Percentiles rank a stretch among this genome's conserved stretches.
Evolutionary conservation across 2,113 vertebrate genomes (phyloP).

Genomic region (Apteryx owenii): DNA sequence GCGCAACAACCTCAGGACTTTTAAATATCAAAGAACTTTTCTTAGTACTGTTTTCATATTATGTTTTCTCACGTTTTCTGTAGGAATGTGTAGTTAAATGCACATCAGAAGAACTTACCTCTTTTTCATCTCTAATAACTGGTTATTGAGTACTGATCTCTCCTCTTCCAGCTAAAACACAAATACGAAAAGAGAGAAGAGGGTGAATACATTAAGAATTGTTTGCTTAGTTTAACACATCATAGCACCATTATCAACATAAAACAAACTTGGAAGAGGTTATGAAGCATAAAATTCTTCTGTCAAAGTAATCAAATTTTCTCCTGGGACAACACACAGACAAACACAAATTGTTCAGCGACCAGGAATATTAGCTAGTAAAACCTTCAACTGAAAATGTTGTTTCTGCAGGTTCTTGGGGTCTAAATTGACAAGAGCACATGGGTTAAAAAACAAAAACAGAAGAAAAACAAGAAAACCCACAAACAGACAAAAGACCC

Average conservation of each 20-base stretch:
- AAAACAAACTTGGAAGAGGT: background rate
- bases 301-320: background rate
- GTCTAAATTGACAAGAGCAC: background rate
- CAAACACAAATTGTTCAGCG: background rate
- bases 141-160: constrained; percentile 89
- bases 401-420: background rate
- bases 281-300: background rate
- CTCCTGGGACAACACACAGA: background rate
- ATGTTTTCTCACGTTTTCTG: background rate
- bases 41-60: background rate
- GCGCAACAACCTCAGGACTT: background rate
- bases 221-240: background rate
- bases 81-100: background rate
- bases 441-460: background rate
- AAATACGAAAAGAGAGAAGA: background rate
- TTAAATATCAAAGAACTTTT: background rate
- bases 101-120: constrained; percentile 81
- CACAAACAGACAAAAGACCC: background rate
- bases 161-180: constrained; percentile 88
- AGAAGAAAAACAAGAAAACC: background rate
- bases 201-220: background rate
- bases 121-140: constrained; percentile 92
- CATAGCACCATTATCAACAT: background rate
- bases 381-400: background rate
- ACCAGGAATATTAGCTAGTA: background rate